These are phyloP conservation scores for Larimichthys polyactis DNA, from an alignment of 2,113 vertebrate genomes.

Conservation along the genomic window DNA sequence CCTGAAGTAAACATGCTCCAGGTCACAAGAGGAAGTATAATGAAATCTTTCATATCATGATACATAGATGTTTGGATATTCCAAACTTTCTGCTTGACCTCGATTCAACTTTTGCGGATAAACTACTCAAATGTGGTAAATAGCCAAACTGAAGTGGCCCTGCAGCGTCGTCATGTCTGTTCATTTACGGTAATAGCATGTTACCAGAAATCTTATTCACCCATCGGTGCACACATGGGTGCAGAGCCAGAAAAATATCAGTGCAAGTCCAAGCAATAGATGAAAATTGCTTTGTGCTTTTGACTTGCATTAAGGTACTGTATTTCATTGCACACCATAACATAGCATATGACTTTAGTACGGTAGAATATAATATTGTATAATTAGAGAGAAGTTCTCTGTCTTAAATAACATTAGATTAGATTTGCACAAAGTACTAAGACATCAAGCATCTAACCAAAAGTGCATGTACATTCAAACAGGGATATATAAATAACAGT, in stretches of 20 bases:
- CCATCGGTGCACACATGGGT: too few relatives aligned
- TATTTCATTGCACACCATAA: background rate
- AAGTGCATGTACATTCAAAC: too few relatives aligned
- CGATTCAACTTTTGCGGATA: background rate
- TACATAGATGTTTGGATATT: slow-evolving; percentile 26
- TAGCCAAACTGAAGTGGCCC: background rate
- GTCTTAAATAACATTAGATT: background rate
- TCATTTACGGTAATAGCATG: background rate
- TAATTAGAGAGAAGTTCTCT: background rate
- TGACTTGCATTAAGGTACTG: background rate
- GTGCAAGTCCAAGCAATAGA: background rate
- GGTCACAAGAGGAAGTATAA: slow-evolving; percentile 46
- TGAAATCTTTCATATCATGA: background rate
- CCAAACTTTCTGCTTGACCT: slow-evolving; percentile 20
- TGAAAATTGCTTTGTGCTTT: background rate
- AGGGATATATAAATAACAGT: too few relatives aligned
- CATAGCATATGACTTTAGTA: background rate
- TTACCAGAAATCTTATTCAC: background rate
- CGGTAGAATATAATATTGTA: background rate
- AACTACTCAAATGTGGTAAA: background rate
- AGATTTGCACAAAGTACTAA: too few relatives aligned
- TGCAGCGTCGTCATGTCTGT: background rate
- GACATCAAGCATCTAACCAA: too few relatives aligned
- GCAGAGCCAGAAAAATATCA: background rate
- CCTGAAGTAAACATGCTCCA: background rate